Base-by-base conservation (phyloP, 2,797 vertebrate genomes). In the Columba guinea region DNA sequence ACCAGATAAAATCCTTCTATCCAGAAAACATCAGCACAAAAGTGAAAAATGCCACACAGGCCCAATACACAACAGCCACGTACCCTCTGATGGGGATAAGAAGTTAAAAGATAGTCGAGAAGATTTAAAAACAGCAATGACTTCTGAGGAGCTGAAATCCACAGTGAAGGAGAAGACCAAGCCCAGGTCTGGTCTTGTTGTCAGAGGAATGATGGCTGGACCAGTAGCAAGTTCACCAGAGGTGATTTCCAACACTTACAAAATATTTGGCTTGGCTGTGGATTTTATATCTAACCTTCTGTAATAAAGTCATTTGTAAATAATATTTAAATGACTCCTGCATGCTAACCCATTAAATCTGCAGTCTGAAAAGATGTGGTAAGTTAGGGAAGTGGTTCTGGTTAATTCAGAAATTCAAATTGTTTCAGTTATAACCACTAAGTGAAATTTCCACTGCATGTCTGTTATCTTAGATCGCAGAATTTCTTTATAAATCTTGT, bases 141-240 rank as follows among this genome's bases (percentile, higher is more conserved):
- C 59, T 63, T 51, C 87, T 11, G 58, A 56, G 35, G 98, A 98
- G 39, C 52, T 48, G 48, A 98, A 97, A 63, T 90, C 58, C 24
- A n/a, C 84, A 23, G 62, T 83, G 74, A 92, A 85, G 46, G 98
- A 99, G 78, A 98, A 93, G 51, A 94, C 94, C 35, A 98, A 87
- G 80, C 95, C 94, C 44, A 98, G 97, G 96, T 94, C 96, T 37
- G 98, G 98, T 95, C 98, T 98, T 55, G 95, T 98, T 3, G 97
- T 98, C 94, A 98, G 98, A 89, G 99, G 98, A 85, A 98, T 99
- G 98, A 98, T 99, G 98, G 87, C 98, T 10, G 99, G 98, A 64
- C 99, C 99, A 6, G 86, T 97, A 9, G 93, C 98, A 48, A 98
- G 94, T 76, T 97, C 96, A n/a, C 67, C 97, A 32, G 98, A 99